A percentile compares a stretch with the other conserved stretches of the same genome.
Conservation (phyloP, 1,140 invertebrate species). For the Hesperophylax magnus region DNA sequence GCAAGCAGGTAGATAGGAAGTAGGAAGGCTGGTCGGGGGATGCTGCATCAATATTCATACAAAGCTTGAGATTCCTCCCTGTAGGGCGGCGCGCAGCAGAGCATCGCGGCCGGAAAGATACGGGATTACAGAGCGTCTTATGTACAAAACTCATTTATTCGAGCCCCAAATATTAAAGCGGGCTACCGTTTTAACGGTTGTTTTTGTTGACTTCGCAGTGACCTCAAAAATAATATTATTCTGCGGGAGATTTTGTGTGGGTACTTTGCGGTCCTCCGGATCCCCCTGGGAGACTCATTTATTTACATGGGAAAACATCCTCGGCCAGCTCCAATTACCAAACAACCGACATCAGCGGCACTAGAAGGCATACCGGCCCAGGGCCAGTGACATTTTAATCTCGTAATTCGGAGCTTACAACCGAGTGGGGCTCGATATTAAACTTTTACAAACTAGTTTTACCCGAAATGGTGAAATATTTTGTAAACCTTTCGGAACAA, state of each 20-base stretch:
- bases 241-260: conserved; percentile 13
- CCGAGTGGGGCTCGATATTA: neutral
- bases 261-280: conserved; percentile 14
- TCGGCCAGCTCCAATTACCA: neutral
- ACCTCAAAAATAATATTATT: conserved; percentile 40
- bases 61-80: conserved; percentile 27
- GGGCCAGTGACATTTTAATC: conserved; percentile 18
- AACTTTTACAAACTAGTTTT: neutral
- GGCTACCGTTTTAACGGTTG: conserved; percentile 42
- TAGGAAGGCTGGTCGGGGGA: neutral
- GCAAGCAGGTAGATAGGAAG: too few species aligned
- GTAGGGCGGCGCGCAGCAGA: neutral
- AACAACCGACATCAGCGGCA: too few species aligned
- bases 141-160: conserved; percentile 31
- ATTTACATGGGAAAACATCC: conserved; percentile 30
- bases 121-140: conserved; percentile 24
- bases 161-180: conserved; percentile 42
- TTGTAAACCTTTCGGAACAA: neutral
- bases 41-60: conserved; percentile 41
- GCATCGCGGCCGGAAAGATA: neutral
- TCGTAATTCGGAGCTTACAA: neutral
- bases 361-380: neutral
- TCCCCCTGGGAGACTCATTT: conserved; percentile 22
- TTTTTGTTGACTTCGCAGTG: conserved; percentile 42
- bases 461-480: neutral